Base-by-base conservation (phyloP, 1,140 invertebrate genomes). In the Eriosoma lanigerum region DNA sequence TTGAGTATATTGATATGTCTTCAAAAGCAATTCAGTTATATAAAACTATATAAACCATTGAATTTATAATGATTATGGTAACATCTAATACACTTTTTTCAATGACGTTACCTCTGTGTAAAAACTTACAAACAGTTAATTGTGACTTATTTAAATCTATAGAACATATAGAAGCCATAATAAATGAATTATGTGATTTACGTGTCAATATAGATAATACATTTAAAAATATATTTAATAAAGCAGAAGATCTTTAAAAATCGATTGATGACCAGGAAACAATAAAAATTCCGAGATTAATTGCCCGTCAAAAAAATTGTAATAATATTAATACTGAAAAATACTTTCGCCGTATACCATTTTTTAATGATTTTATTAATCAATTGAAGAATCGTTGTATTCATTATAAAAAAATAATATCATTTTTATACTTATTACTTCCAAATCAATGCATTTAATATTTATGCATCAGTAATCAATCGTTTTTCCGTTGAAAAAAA, bases 71-170 rank as follows among this genome's bases (percentile, higher is more conserved):
- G n/a, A 54, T 6, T 56, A 21, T 56, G n/a, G 54, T 56, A 21
- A 56, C n/a, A 56, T n/a, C 54, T 21, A 56, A 56, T 21, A 56
- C 9, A 21, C n/a, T 56, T 10, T 56, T 56, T 56, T 56, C 54
- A 21, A 21, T 56, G n/a, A 56, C 52, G 10, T n/a, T 56, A 21
- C n/a, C 54, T 21, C n/a, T 56, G 0, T 24, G 54, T 56, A 24
- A 56, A 56, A 21, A 1, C 12, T 56, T 56, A 56, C n/a, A 56
- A 56, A 21, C 52, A 54, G 19, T 54, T 56, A 56, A 21, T 56
- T 56, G 54, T 56, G n/a, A 56, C 54, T 56, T 56, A 56, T n/a
- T 56, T 21, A 21, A 56, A 56, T 19, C 54, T 56, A 21, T 56
- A 56, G 1, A 56, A 56, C 54, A 56, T 24, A 56, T 56, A n/a